phyloP scores from a whole-genome alignment of 1,140 invertebrate genomes.

The Sycophila sp. region DNA sequence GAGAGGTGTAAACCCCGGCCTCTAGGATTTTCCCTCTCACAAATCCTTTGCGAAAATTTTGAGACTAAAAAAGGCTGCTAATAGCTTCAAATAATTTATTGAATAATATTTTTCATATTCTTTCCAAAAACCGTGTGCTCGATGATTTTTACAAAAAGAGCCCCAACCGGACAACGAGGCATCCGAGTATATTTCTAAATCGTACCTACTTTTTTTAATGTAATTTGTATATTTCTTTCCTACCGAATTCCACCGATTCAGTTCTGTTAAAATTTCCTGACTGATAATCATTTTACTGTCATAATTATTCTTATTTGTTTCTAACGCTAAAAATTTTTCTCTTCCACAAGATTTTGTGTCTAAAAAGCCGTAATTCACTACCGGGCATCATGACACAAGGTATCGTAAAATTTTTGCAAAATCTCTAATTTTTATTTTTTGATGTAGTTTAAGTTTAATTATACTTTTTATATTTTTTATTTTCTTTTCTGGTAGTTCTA shows the following conservation, averaged over 20 bases:
- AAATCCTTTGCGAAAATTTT: too few species aligned
- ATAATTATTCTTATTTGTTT: not conserved
- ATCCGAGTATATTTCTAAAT: not conserved
- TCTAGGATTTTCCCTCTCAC: too few species aligned
- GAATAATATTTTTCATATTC: too few species aligned
- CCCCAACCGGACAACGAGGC: not conserved
- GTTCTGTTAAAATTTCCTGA: not conserved
- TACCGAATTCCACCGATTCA: not conserved
- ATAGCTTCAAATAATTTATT: too few species aligned
- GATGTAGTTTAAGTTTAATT: not conserved
- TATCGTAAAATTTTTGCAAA: constrained; percentile 25
- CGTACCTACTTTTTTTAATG: not conserved
- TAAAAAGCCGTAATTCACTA: constrained; percentile 8
- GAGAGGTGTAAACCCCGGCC: too few species aligned
- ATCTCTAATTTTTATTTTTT: not conserved
- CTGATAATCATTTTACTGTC: not conserved
- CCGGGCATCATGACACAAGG: constrained; percentile 26
- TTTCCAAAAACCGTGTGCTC: too few species aligned
- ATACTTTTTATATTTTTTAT: constrained; percentile 15
- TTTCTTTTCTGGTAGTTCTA: not conserved
- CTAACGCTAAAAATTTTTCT: constrained; percentile 9
- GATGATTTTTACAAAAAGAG: not conserved
- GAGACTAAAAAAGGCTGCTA: constrained; percentile 19
- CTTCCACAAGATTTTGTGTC: constrained; percentile 14
- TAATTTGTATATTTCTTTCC: not conserved